Conservation (phyloP, 2,888 invertebrate species). For the Hydrotaea diabolus region DNA sequence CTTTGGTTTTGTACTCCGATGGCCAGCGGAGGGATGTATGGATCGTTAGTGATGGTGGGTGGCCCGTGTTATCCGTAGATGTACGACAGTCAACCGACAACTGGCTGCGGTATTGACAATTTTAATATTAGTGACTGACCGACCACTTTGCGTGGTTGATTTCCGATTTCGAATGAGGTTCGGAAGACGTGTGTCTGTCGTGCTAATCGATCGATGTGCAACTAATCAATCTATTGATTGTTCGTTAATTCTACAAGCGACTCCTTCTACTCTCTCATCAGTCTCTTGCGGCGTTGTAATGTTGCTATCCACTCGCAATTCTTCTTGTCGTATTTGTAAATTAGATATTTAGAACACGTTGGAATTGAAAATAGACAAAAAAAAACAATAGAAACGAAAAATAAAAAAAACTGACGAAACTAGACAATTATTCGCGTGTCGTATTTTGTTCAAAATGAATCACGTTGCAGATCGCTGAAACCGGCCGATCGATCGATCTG, state of each 20-base stretch:
- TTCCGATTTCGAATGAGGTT: slow-evolving; percentile 44
- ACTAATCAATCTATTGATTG: slow-evolving; percentile 76
- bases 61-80: background rate
- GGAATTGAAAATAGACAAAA: slow-evolving; percentile 8
- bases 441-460: slow-evolving; percentile 64
- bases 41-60: background rate
- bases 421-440: slow-evolving; percentile 38
- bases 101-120: background rate
- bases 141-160: slow-evolving; percentile 56
- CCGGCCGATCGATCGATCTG: slow-evolving; percentile 40
- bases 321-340: slow-evolving; percentile 17
- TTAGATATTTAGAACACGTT: slow-evolving; percentile 52
- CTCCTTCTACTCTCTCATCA: background rate
- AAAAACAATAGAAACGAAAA: slow-evolving; percentile 29
- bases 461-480: slow-evolving; percentile 68
- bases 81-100: background rate
- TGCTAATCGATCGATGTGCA: slow-evolving; percentile 80
- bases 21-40: background rate
- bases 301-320: too few species aligned
- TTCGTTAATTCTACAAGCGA: slow-evolving; percentile 54
- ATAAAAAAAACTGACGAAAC: background rate
- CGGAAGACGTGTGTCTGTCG: slow-evolving; percentile 72
- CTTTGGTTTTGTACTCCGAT: background rate
- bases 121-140: slow-evolving; percentile 3
- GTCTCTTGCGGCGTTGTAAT: background rate